Evolutionary conservation across 2,113 vertebrate genomes (phyloP), one percentile per base, ranked within the genome.

Genomic region (Tenebrosternarchus preto): DNA sequence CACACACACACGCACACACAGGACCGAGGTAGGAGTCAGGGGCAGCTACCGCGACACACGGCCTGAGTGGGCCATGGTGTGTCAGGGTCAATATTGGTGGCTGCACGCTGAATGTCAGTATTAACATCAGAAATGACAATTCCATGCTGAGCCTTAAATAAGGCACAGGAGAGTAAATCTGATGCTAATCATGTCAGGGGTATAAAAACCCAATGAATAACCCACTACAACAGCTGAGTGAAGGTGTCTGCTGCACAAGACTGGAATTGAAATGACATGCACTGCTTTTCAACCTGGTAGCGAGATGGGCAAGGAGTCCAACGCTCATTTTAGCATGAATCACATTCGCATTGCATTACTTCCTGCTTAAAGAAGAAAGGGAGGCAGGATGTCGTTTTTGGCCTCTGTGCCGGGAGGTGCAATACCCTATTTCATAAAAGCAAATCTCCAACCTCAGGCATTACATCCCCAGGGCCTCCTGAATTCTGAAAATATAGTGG

Each of bases 41-140:
- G n/a, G n/a, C n/a, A n/a, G n/a, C n/a, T n/a, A n/a, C n/a, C n/a
- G n/a, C 75, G 82, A 70, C 56, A 31, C 31, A 46, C 64, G 63
- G 39, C 2, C 39, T 43, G 39, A 31, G 56, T 66, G 53, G 59
- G 59, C 22, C n/a, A 33, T 78, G 39, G 60, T 81, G 79, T 12
- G 25, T 56, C 68, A 53, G 39, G 79, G 82, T 81, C 77, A 87
- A 60, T 84, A 76, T 69, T 36, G 46, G 24, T 78, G 64, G 64
- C 60, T 80, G 22, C 22, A 76, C 71, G 63, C 67, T 71, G 87
- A 89, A 88, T 87, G 82, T 82, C 78, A 80, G 82, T 78, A 77
- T 76, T 82, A 53, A 80, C 73, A 76, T 84, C 36, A 81, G 82
- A 85, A 31, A 82, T 77, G 22, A 24, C 63, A 46, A 76, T 20